These are phyloP conservation scores for Ellobium chinense DNA, from an alignment of 2,888 invertebrate species.

Conservation along the genomic window DNA sequence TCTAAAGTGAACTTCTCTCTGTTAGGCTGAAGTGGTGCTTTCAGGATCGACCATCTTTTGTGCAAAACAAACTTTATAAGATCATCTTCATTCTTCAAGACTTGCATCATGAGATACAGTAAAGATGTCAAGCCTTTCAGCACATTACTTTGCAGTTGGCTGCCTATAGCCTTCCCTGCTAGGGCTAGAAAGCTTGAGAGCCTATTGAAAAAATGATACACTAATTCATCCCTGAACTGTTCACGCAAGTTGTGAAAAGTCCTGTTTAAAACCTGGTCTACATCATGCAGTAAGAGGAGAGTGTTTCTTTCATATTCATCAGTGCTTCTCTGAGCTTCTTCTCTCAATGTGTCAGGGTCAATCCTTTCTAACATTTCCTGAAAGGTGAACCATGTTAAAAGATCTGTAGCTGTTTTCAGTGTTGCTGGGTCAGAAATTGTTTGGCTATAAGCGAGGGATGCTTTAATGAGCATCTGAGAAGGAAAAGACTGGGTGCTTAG, in stretches of 20 bases:
- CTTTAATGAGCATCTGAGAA: constrained; percentile 5
- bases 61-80: constrained; percentile 19
- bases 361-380: constrained; percentile 3
- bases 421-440: not conserved
- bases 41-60: not conserved
- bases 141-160: not conserved
- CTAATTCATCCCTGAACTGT: not conserved
- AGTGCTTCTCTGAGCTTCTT: constrained; percentile 32
- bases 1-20: not conserved
- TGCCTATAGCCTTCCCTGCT: not conserved
- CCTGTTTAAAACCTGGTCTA: constrained; percentile 6
- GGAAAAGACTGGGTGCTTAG: constrained; percentile 1
- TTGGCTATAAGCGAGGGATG: not conserved
- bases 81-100: not conserved
- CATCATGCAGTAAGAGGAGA: constrained; percentile 3
- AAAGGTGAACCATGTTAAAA: constrained; percentile 24
- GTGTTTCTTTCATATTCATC: constrained; percentile 40
- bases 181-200: not conserved
- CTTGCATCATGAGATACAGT: not conserved
- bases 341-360: not conserved
- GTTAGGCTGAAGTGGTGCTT: constrained; percentile 1
- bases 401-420: not conserved
- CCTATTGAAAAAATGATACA: not conserved
- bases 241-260: not conserved
- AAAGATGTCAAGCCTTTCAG: not conserved